Base-by-base conservation (phyloP, 2,797 vertebrate genomes). In the Esox masquinongy region DNA sequence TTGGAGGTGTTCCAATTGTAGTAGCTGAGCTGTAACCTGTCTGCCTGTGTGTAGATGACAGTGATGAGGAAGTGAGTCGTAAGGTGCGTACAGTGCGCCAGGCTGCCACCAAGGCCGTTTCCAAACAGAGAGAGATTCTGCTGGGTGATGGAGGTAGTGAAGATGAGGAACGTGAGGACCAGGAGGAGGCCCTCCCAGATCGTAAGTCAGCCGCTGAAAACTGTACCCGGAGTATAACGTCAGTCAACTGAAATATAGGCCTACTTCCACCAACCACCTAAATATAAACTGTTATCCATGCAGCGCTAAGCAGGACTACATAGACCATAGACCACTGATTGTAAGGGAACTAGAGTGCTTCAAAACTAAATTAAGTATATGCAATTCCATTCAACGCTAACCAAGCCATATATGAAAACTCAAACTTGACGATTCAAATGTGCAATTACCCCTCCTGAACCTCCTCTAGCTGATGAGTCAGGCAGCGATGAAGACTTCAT, bases 401-500 rank as follows among this genome's bases (percentile, higher is more conserved):
- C 12, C 43, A 2, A 47, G 43, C 43, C 43, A 12, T 47, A 1
- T 47, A 47, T 47, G 43, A 2, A 43, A 43, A 47, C 43, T 14
- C 24, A 4, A 6, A 24, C 11, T 61, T 61, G 22, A 24, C 56
- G 12, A 11, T 22, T 61, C n/a, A 61, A 61, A 61, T 61, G 1
- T 24, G 9, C 22, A 61, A 61, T 61, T 24, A 24, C n/a, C 34
- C 31, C 5, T 63, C 8, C 16, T 31, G 8, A 29, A 17, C 47
- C 24, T 73, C 12, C 53, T 80, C 26, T 86, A 93, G 88, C 90
- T 66, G 93, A 94, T 4, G 94, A 95, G 86, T 95, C 94, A 1
- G 94, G 96, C 87, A 99, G 98, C 0, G 98, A 99, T 68, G 98
- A 99, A 83, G 98, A 99, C 85, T 99, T 99, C 91, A 96, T 96